Percentiles rank a stretch among this genome's conserved stretches.
Evolutionary conservation across 2,797 vertebrate genomes (phyloP).

Genomic region (Aplochiton taeniatus): DNA sequence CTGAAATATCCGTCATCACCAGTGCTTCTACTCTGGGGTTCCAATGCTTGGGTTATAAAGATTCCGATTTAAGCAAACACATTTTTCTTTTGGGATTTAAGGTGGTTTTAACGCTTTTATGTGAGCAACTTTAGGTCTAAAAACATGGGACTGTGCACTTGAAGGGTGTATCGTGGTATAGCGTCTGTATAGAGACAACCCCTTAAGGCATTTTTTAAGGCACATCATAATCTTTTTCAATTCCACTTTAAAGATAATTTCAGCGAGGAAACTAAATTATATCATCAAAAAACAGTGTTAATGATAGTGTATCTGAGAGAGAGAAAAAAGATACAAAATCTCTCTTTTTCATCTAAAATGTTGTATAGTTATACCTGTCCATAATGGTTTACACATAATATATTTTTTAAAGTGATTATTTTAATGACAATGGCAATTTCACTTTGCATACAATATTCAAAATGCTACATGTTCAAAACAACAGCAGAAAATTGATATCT

Average conservation of each 20-base stretch:
- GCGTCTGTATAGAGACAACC: slow-evolving; percentile 22
- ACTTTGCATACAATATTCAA: slow-evolving; percentile 61
- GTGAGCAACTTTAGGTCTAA: slow-evolving; percentile 13
- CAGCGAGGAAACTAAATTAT: slow-evolving; percentile 46
- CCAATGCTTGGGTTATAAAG: background rate
- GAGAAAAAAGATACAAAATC: slow-evolving; percentile 48
- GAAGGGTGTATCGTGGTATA: slow-evolving; percentile 69
- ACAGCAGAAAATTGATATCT: slow-evolving; percentile 53
- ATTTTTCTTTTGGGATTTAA: no score
- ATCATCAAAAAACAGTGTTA: slow-evolving; percentile 57
- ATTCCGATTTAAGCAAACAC: background rate
- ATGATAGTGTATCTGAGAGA: slow-evolving; percentile 47
- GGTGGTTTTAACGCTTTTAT: no score
- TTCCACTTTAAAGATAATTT: slow-evolving; percentile 64
- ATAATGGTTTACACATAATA: slow-evolving; percentile 41
- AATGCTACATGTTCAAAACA: slow-evolving; percentile 76
- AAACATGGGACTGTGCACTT: slow-evolving; percentile 60
- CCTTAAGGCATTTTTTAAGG: slow-evolving; percentile 46
- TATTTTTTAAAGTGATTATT: slow-evolving; percentile 60
- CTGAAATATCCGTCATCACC: slow-evolving; percentile 14
- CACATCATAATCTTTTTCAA: slow-evolving; percentile 47
- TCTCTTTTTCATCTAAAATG: slow-evolving; percentile 50
- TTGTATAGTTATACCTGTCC: slow-evolving; percentile 44
- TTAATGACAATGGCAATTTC: slow-evolving; percentile 45
- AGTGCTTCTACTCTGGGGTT: slow-evolving; percentile 6